Conservation (phyloP, 1,140 invertebrate species). For the Homarus americanus region DNA sequence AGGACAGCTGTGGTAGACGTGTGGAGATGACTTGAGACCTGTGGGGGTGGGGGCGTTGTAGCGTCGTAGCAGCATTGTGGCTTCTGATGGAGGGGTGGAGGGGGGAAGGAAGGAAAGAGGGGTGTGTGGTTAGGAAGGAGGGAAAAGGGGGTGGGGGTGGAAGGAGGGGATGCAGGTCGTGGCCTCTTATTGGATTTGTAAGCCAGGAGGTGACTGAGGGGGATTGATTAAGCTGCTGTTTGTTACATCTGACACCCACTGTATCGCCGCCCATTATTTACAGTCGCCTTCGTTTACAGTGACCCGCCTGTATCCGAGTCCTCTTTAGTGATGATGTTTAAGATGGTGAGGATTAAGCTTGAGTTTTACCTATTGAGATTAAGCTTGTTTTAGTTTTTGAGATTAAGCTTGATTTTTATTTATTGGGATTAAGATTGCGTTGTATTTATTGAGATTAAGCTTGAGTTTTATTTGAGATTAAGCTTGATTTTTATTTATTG, state of each 20-base stretch:
- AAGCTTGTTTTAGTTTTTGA: no score
- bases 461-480: no score
- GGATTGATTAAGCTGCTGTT: constrained; percentile 35
- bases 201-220: constrained; percentile 30
- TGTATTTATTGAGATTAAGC: no score
- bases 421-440: no score
- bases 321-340: no score
- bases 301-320: no score
- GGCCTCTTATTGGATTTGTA: constrained; percentile 54
- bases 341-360: no score
- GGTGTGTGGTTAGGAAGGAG: neutral
- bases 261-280: constrained; percentile 12
- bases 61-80: constrained; percentile 15
- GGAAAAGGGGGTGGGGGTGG: neutral
- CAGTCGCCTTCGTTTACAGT: neutral
- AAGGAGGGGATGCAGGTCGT: constrained; percentile 10
- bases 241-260: constrained; percentile 19
- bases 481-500: no score
- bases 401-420: no score
- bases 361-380: no score
- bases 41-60: neutral
- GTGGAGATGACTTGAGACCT: neutral
- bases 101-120: neutral
- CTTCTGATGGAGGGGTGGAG: neutral
- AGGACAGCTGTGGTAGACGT: neutral